A percentile compares a stretch with the other conserved stretches of the same genome.
Evolutionary conservation across 2,888 invertebrate genomes (phyloP).

Genomic region (Schizaphis graminum): DNA sequence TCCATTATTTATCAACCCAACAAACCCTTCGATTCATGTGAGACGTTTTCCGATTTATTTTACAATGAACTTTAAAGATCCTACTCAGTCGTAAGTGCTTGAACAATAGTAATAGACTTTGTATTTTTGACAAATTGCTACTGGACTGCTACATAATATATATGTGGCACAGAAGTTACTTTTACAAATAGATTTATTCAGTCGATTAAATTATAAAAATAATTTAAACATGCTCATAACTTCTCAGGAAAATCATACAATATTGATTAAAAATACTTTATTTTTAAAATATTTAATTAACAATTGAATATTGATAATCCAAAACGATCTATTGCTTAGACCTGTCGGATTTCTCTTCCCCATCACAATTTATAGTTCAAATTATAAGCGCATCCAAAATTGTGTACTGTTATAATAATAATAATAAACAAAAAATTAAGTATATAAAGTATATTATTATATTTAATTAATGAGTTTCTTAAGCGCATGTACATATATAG

Average conservation of each 20-base stretch:
- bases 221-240: background rate
- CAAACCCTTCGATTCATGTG: slow-evolving; percentile 37
- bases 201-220: background rate
- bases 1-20: slow-evolving; percentile 48
- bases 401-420: background rate
- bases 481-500: background rate
- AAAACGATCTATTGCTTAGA: background rate
- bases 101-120: slow-evolving; percentile 1
- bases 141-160: background rate
- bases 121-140: slow-evolving; percentile 2
- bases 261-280: background rate
- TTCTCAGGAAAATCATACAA: background rate
- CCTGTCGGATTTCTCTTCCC: too few relatives aligned
- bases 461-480: background rate
- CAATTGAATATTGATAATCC: background rate
- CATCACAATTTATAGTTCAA: background rate
- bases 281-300: background rate
- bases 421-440: background rate
- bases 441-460: background rate
- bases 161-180: background rate
- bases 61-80: slow-evolving; percentile 33
- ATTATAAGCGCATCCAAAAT: background rate
- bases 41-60: slow-evolving; percentile 58
- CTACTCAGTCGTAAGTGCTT: background rate
- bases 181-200: background rate